Evolutionary conservation across 2,888 invertebrate species (phyloP).

Genomic region (Drosophila formosana): DNA sequence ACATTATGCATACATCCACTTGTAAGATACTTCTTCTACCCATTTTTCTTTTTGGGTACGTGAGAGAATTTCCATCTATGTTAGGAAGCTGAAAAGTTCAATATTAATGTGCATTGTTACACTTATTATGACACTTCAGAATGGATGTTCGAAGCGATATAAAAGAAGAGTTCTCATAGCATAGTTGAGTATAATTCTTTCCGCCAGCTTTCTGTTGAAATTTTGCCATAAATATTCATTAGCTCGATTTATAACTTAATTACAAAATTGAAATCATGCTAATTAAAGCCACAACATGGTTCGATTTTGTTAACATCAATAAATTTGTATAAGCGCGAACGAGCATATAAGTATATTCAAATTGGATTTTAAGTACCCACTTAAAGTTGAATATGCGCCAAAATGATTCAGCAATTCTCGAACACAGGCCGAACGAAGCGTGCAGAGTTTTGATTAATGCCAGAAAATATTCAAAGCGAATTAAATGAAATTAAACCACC

Average conservation of each 20-base stretch:
- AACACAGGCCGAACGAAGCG: constrained; percentile 12
- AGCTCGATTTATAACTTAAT: constrained; percentile 2
- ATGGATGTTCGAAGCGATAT: neutral
- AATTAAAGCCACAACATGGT: constrained; percentile 21
- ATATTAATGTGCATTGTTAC: constrained; percentile 20
- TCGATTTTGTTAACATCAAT: constrained; percentile 8
- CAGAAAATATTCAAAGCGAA: constrained; percentile 30
- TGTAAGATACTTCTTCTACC: constrained; percentile 4
- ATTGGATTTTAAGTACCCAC: constrained; percentile 48
- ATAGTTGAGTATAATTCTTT: neutral
- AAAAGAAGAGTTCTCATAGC: constrained; percentile 9
- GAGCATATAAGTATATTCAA: constrained; percentile 21
- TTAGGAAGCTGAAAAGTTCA: neutral
- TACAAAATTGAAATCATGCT: constrained; percentile 12
- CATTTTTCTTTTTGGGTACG: constrained; percentile 38
- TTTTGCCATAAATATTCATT: neutral
- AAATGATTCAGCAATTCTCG: constrained; percentile 51
- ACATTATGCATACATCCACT: constrained; percentile 40
- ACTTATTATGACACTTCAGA: constrained; percentile 9
- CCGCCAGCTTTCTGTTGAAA: neutral
- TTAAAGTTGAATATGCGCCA: constrained; percentile 39
- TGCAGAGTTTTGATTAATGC: constrained; percentile 36
- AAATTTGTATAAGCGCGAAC: constrained; percentile 14
- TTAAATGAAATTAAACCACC: constrained; percentile 65
- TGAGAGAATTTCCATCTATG: constrained; percentile 49